A percentile compares a stretch with the other conserved stretches of the same genome.
phyloP scores from a whole-genome alignment of 2,113 vertebrate genomes.

The Coreoperca whiteheadi region DNA sequence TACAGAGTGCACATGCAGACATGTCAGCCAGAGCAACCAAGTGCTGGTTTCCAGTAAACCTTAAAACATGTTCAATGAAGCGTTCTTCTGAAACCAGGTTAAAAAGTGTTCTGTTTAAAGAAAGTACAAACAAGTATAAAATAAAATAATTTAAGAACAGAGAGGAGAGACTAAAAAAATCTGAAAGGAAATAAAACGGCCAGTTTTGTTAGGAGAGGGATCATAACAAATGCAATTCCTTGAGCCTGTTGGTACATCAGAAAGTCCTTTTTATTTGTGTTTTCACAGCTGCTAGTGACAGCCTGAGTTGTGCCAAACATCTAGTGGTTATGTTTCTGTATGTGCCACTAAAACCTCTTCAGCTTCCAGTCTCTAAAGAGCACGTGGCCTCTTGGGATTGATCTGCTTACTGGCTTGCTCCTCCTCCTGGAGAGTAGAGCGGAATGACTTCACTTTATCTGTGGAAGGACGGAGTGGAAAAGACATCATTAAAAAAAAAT shows the following conservation, averaged over 20 bases:
- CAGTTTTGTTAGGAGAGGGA: constrained; percentile 61
- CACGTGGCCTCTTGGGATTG: constrained; percentile 95
- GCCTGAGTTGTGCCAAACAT: constrained; percentile 62
- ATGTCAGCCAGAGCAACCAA: constrained; percentile 66
- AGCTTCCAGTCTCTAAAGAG: constrained; percentile 85
- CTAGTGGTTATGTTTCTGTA: constrained; percentile 70
- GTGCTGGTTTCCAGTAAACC: constrained; percentile 58
- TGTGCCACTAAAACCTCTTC: constrained; percentile 40
- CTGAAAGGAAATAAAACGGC: no score
- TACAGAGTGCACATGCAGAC: constrained; percentile 75
- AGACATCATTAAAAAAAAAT: neutral
- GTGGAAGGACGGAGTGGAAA: constrained; percentile 21
- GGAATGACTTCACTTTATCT: constrained; percentile 99
- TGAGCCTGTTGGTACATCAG: constrained; percentile 47
- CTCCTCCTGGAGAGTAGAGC: constrained; percentile 94
- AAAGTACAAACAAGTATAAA: constrained; percentile 80
- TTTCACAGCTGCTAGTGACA: constrained; percentile 57
- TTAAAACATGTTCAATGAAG: constrained; percentile 37
- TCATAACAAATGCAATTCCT: constrained; percentile 44
- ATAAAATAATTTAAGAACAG: constrained; percentile 79
- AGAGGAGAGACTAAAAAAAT: constrained; percentile 50
- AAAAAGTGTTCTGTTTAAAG: constrained; percentile 54
- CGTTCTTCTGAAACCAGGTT: constrained; percentile 44
- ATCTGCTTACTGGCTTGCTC: constrained; percentile 99
- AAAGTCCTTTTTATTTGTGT: constrained; percentile 52